Evolutionary conservation across 2,888 invertebrate genomes (phyloP), one percentile per base, ranked within the genome.

Genomic region (Tholera decimalis): DNA sequence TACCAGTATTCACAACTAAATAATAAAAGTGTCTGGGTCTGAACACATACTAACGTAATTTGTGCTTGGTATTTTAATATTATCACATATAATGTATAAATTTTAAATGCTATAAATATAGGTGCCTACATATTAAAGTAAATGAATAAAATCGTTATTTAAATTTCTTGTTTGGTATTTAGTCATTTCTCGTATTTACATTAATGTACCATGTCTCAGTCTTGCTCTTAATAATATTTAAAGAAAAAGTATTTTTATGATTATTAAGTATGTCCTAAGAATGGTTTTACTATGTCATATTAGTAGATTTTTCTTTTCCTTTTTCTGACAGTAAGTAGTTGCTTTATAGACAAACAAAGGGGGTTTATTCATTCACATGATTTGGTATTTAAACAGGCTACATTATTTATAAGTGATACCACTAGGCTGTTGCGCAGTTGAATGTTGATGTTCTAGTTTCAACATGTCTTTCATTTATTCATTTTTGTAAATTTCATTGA

Each of bases 311-410:
- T 65, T 47, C 50, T 62, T 57, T 49, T 68, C 24, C 30, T 43
- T 44, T 35, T 58, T 18, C 41, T 60, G 58, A 57, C 50, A 59
- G 59, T 63, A 73, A 68, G 58, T 67, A 57, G 61, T 58, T 61
- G 56, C 59, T 74, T 69, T 65, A 62, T 71, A 72, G 62, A 80
- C 77, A 84, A 86, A 85, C 83, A 85, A 85, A 79, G 79, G 56
- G 65, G 82, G 73, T 89, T 90, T 85, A 85, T 88, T 85, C 82
- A 89, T 88, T 88, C 88, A 89, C 73, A 62, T 72, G 76, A 88
- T 89, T 92, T 91, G 87, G 83, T 89, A 90, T 90, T 91, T 86
- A 89, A 87, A 90, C 81, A 75, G 55, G 49, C 73, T 91, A 82
- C 88, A 91, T 90, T 87, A 91, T 88, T 74, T 74, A 74, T 74